Base-by-base conservation (phyloP, 2,113 vertebrate species). In the Cnemophilus loriae region DNA sequence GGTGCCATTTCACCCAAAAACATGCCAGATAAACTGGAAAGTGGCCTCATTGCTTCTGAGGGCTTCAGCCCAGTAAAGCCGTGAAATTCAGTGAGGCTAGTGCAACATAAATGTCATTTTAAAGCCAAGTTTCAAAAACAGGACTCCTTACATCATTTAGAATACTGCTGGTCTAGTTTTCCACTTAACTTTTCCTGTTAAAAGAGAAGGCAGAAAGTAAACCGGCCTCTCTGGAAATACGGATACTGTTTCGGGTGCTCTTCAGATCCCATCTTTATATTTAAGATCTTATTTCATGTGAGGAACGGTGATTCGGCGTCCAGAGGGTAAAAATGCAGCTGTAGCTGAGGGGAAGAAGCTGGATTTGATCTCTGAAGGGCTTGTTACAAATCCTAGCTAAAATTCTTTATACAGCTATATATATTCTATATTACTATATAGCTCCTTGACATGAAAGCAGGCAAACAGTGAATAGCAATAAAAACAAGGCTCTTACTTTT, bases 401-500 rank as follows among this genome's bases (percentile, higher is more conserved):
- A 84, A 77, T 56, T 26, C 49, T 49, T 24, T 14, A 56, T 8
- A 42, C 11, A 70, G 42, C 26, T 69, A 20, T 47, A 78, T 20
- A 61, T 13, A 49, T 49, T 70, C 56, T 37, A 16, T 33, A 44
- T 77, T 70, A 49, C 35, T 84, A 3, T 63, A 55, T 7, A 81
- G 35, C 24, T 87, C n/a, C 35, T 84, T 74, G 47, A 92, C 56
- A 80, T 27, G 33, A 94, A 92, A 85, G 86, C 57, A 87, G 50
- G 23, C 52, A 92, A 93, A 87, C 76, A 92, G 32, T 27, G 39
- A 92, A 53, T 11, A 82, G 73, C 41, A 84, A 71, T 85, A 77
- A 90, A 87, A 95, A 52, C 56, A 69, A 74, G 53, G 21, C 52
- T 97, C 98, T 98, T 98, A 99, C 99, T 98, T 99, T 99, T 85